These are phyloP conservation scores for Smutsia gigantea DNA, from an alignment of 2,797 vertebrate genomes.

Conservation along the genomic window DNA sequence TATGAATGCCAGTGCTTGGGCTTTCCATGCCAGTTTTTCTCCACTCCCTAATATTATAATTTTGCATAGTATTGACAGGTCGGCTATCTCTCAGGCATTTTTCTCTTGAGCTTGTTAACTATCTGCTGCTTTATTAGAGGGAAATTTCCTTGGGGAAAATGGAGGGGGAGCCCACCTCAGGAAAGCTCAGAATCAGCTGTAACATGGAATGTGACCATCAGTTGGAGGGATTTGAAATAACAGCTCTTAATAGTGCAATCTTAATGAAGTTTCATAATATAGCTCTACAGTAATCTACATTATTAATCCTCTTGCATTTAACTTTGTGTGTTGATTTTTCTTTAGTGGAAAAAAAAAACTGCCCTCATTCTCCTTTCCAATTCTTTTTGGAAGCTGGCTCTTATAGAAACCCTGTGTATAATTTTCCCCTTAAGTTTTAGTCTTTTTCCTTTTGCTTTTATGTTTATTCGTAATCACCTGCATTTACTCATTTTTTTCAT, in stretches of 20 bases:
- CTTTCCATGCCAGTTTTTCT: neutral
- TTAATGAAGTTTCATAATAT: neutral
- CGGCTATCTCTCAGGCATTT: neutral
- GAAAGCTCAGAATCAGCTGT: neutral
- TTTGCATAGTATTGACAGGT: neutral
- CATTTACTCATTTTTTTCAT: neutral
- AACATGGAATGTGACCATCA: neutral
- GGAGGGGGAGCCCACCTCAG: neutral
- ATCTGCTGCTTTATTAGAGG: neutral
- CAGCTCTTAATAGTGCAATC: neutral
- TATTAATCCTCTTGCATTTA: neutral
- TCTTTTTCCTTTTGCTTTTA: neutral
- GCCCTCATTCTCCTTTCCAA: neutral
- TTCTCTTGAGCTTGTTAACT: neutral
- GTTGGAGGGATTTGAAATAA: neutral
- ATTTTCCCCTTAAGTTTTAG: neutral
- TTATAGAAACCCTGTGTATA: neutral
- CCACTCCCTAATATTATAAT: neutral
- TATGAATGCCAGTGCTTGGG: neutral
- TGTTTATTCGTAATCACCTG: neutral
- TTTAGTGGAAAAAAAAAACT: neutral
- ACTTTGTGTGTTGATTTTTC: neutral
- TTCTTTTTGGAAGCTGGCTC: neutral
- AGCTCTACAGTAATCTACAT: neutral
- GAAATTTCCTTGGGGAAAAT: neutral